A percentile compares a stretch with the other conserved stretches of the same genome.
Conservation (phyloP, 2,797 vertebrate genomes). For the Takifugu rubripes region DNA sequence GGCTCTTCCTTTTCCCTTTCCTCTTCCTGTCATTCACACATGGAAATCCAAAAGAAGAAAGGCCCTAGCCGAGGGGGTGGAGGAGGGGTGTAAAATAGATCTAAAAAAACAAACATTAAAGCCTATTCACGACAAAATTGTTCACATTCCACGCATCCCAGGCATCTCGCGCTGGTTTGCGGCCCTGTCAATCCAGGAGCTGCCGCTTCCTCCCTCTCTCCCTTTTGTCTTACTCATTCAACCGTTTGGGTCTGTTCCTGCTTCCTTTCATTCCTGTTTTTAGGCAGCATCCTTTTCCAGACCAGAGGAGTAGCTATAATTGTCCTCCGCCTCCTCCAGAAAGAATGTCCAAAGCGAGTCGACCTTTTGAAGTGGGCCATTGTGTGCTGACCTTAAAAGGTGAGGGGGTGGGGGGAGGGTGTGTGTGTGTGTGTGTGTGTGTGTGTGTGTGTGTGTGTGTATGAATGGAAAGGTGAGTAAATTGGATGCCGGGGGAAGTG, state of each 20-base stretch:
- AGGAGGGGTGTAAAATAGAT: slow-evolving; percentile 46
- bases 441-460: not conserved
- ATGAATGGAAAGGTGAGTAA: slow-evolving; percentile 25
- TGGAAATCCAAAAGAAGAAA: slow-evolving; percentile 36
- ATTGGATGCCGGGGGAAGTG: slow-evolving; percentile 1
- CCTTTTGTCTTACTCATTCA: slow-evolving; percentile 44
- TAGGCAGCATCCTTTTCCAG: slow-evolving; percentile 66
- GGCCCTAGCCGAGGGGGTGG: slow-evolving; percentile 9
- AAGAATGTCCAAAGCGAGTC: slow-evolving; percentile 69
- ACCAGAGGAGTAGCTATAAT: slow-evolving; percentile 70
- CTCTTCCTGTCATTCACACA: slow-evolving; percentile 72
- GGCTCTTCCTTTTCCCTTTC: slow-evolving; percentile 67
- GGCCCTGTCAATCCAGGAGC: slow-evolving; percentile 56
- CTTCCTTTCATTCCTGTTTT: slow-evolving; percentile 66
- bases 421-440: not conserved
- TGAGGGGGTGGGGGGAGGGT: slow-evolving; percentile 28
- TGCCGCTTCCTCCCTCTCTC: slow-evolving; percentile 62
- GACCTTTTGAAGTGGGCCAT: slow-evolving; percentile 72
- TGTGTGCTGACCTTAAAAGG: slow-evolving; percentile 67
- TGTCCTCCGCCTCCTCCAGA: slow-evolving; percentile 52
- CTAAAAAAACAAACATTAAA: slow-evolving; percentile 53
- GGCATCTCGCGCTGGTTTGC: slow-evolving; percentile 40
- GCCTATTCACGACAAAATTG: slow-evolving; percentile 66
- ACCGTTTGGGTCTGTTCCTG: slow-evolving; percentile 43
- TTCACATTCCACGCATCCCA: slow-evolving; percentile 67